phyloP scores from a whole-genome alignment of 2,888 invertebrate species.

The Epistrophe grossulariae region DNA sequence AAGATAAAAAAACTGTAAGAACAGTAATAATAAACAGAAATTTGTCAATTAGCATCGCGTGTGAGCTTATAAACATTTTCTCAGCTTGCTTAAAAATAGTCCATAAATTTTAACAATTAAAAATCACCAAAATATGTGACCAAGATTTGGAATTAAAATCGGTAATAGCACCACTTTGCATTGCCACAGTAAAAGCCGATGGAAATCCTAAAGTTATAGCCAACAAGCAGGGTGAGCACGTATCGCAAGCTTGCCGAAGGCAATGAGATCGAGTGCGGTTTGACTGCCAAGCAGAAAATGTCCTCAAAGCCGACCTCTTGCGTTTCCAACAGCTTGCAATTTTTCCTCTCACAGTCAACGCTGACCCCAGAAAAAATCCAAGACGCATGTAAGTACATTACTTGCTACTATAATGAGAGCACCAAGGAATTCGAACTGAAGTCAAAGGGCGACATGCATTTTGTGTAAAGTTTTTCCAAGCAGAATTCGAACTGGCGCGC shows the following conservation, averaged over 20 bases:
- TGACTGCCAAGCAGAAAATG: conserved; percentile 90
- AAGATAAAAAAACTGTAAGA: no score
- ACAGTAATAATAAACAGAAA: no score
- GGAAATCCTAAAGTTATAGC: conserved; percentile 90
- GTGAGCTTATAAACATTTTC: conserved; percentile 57
- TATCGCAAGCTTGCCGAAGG: conserved; percentile 89
- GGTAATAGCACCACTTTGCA: conserved; percentile 90
- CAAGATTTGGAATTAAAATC: conserved; percentile 90
- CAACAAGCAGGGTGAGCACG: conserved; percentile 92
- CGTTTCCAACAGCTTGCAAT: conserved; percentile 87
- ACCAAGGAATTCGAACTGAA: conserved; percentile 80
- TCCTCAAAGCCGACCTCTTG: conserved; percentile 87
- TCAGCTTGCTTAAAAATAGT: conserved; percentile 21
- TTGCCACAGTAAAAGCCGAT: conserved; percentile 87
- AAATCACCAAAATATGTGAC: conserved; percentile 84
- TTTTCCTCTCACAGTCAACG: conserved; percentile 85
- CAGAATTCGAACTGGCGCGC: conserved; percentile 82
- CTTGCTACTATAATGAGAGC: conserved; percentile 82
- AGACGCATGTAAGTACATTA: conserved; percentile 85
- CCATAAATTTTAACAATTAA: background rate
- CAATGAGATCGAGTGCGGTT: conserved; percentile 89
- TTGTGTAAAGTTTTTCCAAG: conserved; percentile 85
- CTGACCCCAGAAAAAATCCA: conserved; percentile 85
- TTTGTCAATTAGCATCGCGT: conserved; percentile 41
- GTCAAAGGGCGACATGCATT: conserved; percentile 84